Evolutionary conservation across 1,140 invertebrate species (phyloP), one percentile per base, ranked within the genome.

Genomic region (Drosophila gunungcola): DNA sequence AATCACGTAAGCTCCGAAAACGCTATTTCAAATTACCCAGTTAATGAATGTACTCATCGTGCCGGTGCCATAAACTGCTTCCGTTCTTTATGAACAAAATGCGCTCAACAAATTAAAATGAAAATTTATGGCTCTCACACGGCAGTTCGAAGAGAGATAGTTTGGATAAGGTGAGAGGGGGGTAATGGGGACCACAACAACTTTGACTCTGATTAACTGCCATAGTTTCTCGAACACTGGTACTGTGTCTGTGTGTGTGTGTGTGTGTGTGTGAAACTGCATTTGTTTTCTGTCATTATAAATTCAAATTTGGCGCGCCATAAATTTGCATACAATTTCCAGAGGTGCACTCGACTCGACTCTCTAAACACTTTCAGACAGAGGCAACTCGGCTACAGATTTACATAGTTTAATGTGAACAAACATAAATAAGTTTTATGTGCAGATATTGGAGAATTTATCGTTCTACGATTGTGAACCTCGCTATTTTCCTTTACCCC

Each of bases 241-340:
- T n/a, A 21, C 16, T 34, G 10, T 72, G 43, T 45, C 34, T 48
- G 29, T 38, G 54, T 72, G 43, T 45, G 38, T 48, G 29, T 38
- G 54, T 65, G 36, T 41, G 27, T 39, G 55, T 61, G 69, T 41
- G 69, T 39, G 60, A 79, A 79, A 86, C 72, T 83, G 82, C 82
- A 86, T 86, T 86, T 86, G 82, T 88, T 86, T 79, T 76, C 70
- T 79, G 82, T 86, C 82, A 86, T 86, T 86, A 86, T 86, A 86
- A 88, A 86, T 86, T 86, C 79, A 88, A 88, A 86, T 88, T 83
- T 86, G 79, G 75, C 80, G 52, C 65, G 45, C 84, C 63, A 89
- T 86, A 86, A 88, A 88, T 86, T 79, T 61, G 55, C 60, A 56
- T 75, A 72, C 75, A 85, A 55, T 67, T 70, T 51, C 68, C 82